Evolutionary conservation across 2,113 vertebrate species (phyloP), one percentile per base, ranked within the genome.

Genomic region (Phoxinus phoxinus): DNA sequence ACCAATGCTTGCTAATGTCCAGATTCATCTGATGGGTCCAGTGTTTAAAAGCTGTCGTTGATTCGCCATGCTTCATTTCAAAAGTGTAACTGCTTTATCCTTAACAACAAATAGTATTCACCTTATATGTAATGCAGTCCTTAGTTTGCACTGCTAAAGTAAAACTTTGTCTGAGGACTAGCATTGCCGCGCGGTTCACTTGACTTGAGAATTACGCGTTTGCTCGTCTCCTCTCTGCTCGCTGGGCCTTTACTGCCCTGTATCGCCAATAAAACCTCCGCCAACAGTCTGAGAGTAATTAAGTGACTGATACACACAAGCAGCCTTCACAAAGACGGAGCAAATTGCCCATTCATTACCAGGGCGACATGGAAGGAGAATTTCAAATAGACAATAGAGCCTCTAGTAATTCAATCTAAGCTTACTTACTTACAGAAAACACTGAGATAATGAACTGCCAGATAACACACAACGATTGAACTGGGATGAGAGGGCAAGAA

Each of bases 301-400:
- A 98, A 97, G 96, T 97, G 95, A 95, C 95, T 95, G 93, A 95
- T 94, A 95, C 95, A 94, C 96, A 96, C 96, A 97, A 96, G 96
- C 95, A 96, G 94, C 95, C 94, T 95, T 96, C 96, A 96, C 95
- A 93, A 96, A 97, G 97, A 97, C 96, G 96, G 96, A 96, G 96
- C 97, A 98, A 98, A 99, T 99, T 99, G 97, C 95, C 96, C 97
- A 98, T 98, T 98, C 96, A 99, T 99, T 99, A 98, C 95, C 92
- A 94, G 95, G 93, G 19, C 93, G 92, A 95, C 95, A 96, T 95
- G 96, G 94, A 95, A 95, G 94, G 95, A 96, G 96, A 96, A 96
- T 96, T 96, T 94, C 96, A 96, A 96, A 95, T 96, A 96, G 96
- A 96, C 95, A 92, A 95, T 95, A 94, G 95, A 95, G 96, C 94